Conservation (phyloP, 2,888 invertebrate genomes). For the Tetramorium bicarinatum region DNA sequence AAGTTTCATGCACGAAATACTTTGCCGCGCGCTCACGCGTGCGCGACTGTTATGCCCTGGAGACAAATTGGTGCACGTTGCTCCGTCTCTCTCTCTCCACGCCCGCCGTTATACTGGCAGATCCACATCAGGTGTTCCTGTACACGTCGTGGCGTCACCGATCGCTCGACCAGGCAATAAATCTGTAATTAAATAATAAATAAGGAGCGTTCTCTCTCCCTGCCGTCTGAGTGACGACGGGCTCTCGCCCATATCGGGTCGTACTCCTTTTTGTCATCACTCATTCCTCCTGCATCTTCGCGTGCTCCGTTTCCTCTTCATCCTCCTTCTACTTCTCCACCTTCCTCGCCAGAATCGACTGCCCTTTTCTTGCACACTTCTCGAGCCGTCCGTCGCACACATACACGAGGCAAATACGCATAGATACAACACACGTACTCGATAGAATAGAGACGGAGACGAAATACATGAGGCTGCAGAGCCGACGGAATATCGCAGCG, state of each 20-base stretch:
- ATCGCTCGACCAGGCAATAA: constrained; percentile 77
- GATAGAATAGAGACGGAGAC: constrained; percentile 42
- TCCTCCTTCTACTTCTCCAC: constrained; percentile 58
- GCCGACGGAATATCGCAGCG: constrained; percentile 59
- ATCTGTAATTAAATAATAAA: constrained; percentile 85
- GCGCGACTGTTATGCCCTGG: constrained; percentile 64
- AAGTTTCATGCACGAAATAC: constrained; percentile 77
- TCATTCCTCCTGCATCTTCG: constrained; percentile 65
- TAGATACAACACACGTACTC: constrained; percentile 18
- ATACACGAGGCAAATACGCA: constrained; percentile 29
- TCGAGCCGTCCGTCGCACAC: constrained; percentile 33
- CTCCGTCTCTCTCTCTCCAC: not conserved
- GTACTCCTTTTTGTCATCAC: constrained; percentile 81
- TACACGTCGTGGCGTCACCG: constrained; percentile 70
- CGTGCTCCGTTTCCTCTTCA: constrained; percentile 57
- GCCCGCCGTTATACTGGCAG: constrained; percentile 29
- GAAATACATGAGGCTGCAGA: constrained; percentile 12
- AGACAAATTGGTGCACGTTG: constrained; percentile 71
- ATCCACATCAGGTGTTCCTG: constrained; percentile 73
- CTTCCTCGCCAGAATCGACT: constrained; percentile 55
- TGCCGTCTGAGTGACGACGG: constrained; percentile 74
- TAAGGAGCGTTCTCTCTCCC: constrained; percentile 75
- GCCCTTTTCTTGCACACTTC: constrained; percentile 43
- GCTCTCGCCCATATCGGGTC: constrained; percentile 81
- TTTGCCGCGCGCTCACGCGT: constrained; percentile 47